Evolutionary conservation across 2,113 vertebrate genomes (phyloP).

Genomic region (Patagioenas fasciata): DNA sequence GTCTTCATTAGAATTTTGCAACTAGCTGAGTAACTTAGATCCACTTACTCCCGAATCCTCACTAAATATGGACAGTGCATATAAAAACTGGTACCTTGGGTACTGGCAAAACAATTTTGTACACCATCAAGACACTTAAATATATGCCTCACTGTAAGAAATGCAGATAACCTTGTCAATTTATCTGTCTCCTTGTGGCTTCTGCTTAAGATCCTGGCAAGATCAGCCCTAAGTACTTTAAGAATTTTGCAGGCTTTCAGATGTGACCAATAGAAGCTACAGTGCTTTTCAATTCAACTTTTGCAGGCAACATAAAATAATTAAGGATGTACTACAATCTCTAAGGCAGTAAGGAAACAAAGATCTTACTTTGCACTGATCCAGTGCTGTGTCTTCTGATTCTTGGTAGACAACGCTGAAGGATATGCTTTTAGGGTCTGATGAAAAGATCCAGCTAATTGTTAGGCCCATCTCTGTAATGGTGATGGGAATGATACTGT

Average conservation of each 20-base stretch:
- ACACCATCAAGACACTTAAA: background rate
- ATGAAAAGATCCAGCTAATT: slow-evolving; percentile 94
- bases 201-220: background rate
- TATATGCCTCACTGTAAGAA: background rate
- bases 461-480: slow-evolving; percentile 79
- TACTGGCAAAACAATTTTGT: background rate
- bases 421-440: slow-evolving; percentile 92
- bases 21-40: background rate
- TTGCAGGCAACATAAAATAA: background rate
- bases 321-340: background rate
- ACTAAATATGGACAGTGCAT: background rate
- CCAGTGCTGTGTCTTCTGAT: slow-evolving; percentile 75
- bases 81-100: background rate
- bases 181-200: background rate
- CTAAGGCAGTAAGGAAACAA: background rate
- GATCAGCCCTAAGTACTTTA: background rate
- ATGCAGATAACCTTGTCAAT: background rate
- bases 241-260: background rate
- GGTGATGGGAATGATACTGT: slow-evolving; percentile 86
- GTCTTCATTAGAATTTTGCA: background rate
- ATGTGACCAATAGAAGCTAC: background rate
- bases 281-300: background rate
- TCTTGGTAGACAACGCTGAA: slow-evolving; percentile 92
- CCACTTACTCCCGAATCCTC: background rate
- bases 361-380: slow-evolving; percentile 87